Conservation (phyloP, 2,113 vertebrate species). For the Scartelaos histophorus region DNA sequence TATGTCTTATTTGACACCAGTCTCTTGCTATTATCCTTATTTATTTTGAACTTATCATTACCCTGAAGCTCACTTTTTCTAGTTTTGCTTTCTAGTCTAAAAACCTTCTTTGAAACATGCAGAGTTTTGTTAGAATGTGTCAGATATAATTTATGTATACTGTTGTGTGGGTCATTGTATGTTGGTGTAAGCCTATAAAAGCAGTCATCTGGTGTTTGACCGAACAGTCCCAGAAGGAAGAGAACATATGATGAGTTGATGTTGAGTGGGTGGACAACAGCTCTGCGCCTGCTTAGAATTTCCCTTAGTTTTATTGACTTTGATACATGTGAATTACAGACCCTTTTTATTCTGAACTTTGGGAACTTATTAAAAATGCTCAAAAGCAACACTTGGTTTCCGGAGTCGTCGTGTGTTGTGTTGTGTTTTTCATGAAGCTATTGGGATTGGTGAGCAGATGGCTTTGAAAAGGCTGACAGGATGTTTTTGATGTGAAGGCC, state of each 20-base stretch:
- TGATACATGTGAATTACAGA: conserved; percentile 40
- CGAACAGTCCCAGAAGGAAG: conserved; percentile 48
- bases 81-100: not conserved
- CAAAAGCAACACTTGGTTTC: conserved; percentile 36
- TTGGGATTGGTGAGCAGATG: conserved; percentile 67
- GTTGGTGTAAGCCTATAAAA: conserved; percentile 44
- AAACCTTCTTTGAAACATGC: not conserved
- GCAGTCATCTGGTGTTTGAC: conserved; percentile 65
- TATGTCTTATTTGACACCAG: not conserved
- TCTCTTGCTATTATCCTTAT: no score
- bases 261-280: conserved; percentile 53
- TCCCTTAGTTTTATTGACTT: conserved; percentile 48
- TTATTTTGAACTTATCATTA: no score
- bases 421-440: conserved; percentile 62
- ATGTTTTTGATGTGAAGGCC: conserved; percentile 69
- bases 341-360: conserved; percentile 46
- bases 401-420: conserved; percentile 40
- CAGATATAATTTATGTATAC: conserved; percentile 18
- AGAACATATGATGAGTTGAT: conserved; percentile 50
- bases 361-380: conserved; percentile 38
- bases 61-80: not conserved
- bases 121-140: not conserved
- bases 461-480: conserved; percentile 72
- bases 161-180: conserved; percentile 18
- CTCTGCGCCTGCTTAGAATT: conserved; percentile 42